Conservation (phyloP, 2,797 vertebrate genomes). For the Gadopsis marmoratus region DNA sequence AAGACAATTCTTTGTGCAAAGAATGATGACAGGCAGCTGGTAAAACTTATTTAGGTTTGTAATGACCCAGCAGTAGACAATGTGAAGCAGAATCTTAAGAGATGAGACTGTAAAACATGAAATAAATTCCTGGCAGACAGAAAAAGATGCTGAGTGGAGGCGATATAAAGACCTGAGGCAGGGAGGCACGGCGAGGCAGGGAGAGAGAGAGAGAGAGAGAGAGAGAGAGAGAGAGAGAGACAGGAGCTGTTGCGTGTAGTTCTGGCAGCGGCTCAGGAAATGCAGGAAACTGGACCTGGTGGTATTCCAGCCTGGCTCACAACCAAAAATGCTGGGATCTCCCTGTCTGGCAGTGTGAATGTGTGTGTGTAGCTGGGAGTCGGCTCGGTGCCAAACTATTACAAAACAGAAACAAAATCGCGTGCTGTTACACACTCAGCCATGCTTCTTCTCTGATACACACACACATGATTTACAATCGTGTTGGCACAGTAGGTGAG, state of each 20-base stretch:
- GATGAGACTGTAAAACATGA: constrained; percentile 22
- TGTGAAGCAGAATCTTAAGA: background rate
- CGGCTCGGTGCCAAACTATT: constrained; percentile 70
- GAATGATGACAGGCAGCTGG: background rate
- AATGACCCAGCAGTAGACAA: background rate
- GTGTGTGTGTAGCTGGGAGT: constrained; percentile 21
- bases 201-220: no score
- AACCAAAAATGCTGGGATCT: constrained; percentile 79
- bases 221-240: background rate
- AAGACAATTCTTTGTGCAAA: background rate
- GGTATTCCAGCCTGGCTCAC: constrained; percentile 76
- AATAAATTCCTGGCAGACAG: constrained; percentile 23
- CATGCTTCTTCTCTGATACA: constrained; percentile 2
- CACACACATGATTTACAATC: constrained; percentile 4
- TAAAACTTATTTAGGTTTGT: constrained; percentile 15
- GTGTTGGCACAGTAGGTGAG: background rate
- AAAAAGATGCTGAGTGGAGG: constrained; percentile 17
- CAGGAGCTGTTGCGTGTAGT: constrained; percentile 51
- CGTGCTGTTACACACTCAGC: constrained; percentile 5
- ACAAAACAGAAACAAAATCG: constrained; percentile 67
- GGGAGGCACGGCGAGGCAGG: no score
- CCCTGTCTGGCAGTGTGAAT: constrained; percentile 59
- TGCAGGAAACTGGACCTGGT: constrained; percentile 70
- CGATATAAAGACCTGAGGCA: no score
- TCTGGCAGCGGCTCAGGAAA: constrained; percentile 70